phyloP scores from a whole-genome alignment of 2,113 vertebrate species.

The Amblyornis subalaris region DNA sequence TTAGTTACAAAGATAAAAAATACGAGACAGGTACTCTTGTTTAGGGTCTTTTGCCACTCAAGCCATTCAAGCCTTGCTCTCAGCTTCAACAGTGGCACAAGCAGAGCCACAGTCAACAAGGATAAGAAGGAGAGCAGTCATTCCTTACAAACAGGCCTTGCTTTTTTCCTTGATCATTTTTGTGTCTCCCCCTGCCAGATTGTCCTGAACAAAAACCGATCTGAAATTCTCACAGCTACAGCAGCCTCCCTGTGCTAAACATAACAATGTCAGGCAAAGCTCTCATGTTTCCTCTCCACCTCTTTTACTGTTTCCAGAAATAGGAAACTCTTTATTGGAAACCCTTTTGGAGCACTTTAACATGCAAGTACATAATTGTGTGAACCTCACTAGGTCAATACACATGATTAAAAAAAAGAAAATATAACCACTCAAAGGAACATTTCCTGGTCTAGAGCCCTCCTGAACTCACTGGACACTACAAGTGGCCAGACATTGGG shows the following conservation, averaged over 20 bases:
- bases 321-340: not conserved
- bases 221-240: conserved; percentile 3
- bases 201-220: not conserved
- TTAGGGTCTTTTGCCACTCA: not conserved
- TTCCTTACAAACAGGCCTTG: not conserved
- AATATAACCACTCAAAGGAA: not conserved
- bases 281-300: not conserved
- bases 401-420: not conserved
- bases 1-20: not conserved
- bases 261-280: not conserved
- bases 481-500: not conserved
- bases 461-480: not conserved
- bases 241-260: not conserved
- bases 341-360: not conserved
- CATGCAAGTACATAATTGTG: accelerated
- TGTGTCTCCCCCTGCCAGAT: not conserved
- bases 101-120: not conserved
- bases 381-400: not conserved
- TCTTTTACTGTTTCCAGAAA: not conserved
- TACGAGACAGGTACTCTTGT: not conserved
- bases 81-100: not conserved
- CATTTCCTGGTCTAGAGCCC: not conserved
- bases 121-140: not conserved
- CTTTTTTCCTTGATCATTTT: not conserved
- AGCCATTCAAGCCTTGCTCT: not conserved